A percentile compares a stretch with the other conserved stretches of the same genome.
Evolutionary conservation across 2,888 invertebrate species (phyloP).

Genomic region (Zygaena filipendulae): DNA sequence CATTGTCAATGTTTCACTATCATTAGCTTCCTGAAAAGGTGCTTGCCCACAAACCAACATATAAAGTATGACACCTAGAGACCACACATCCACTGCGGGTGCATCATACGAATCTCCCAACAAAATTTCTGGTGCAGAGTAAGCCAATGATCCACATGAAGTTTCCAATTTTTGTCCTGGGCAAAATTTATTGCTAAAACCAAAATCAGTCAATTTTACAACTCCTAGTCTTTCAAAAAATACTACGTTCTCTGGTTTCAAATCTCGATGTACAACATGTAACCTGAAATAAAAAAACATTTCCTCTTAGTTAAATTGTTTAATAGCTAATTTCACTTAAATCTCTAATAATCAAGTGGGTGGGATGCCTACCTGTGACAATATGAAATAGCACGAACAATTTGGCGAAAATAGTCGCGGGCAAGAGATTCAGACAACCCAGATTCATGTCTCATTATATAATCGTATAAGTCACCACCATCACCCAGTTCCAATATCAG

Average conservation of each 20-base stretch:
- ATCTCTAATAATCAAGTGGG: too few relatives aligned
- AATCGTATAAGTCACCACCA: conserved; percentile 98
- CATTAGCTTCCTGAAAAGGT: conserved; percentile 99
- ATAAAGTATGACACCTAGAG: conserved; percentile 96
- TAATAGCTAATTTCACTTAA: too few relatives aligned
- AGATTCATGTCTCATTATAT: conserved; percentile 95
- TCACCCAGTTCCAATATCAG: conserved; percentile 97
- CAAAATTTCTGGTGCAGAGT: conserved; percentile 98
- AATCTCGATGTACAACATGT: conserved; percentile 83
- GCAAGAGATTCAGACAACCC: conserved; percentile 87
- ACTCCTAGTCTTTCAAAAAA: conserved; percentile 97
- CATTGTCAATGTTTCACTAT: conserved; percentile 99
- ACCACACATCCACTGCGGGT: conserved; percentile 99
- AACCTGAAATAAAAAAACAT: conserved; percentile 44
- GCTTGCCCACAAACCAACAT: conserved; percentile 98
- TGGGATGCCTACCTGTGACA: conserved; percentile 96
- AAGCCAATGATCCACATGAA: conserved; percentile 97
- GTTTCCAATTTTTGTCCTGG: conserved; percentile 98
- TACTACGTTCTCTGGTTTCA: conserved; percentile 99
- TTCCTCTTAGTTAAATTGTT: neutral
- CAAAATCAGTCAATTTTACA: conserved; percentile 99
- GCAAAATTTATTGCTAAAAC: conserved; percentile 94
- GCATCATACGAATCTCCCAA: conserved; percentile 99
- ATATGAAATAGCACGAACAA: conserved; percentile 96
- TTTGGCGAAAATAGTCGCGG: conserved; percentile 95